phyloP scores from a whole-genome alignment of 2,797 vertebrate genomes.

The Tauraco hartlaubi region DNA sequence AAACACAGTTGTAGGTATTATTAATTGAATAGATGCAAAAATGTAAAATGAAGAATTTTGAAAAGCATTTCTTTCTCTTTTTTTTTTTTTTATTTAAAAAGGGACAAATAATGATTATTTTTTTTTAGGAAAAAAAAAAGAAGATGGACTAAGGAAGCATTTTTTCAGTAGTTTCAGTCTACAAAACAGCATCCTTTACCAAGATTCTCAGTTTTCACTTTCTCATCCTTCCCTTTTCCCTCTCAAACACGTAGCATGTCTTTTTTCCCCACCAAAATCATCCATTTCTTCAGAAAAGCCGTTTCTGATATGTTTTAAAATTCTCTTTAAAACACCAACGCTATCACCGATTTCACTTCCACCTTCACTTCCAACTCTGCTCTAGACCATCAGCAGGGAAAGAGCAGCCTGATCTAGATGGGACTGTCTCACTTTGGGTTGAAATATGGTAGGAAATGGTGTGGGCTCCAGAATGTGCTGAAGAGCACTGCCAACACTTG shows the following conservation, averaged over 20 bases:
- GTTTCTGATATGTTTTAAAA: neutral
- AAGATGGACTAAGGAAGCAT: neutral
- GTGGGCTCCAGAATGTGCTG: neutral
- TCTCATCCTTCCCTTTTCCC: neutral
- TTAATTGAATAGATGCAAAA: neutral
- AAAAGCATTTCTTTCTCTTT: neutral
- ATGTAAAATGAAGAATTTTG: neutral
- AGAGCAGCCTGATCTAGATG: neutral
- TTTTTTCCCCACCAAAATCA: neutral
- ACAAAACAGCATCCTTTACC: neutral
- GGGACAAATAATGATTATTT: too few relatives aligned
- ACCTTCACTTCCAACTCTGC: neutral
- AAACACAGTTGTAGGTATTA: neutral
- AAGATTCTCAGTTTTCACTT: neutral
- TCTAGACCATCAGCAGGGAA: too few relatives aligned
- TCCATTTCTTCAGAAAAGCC: neutral
- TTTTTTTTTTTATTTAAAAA: neutral
- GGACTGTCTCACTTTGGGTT: neutral
- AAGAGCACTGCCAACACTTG: accelerated
- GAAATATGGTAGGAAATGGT: neutral
- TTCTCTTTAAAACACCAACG: neutral
- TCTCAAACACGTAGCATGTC: neutral
- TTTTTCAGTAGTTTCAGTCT: neutral
- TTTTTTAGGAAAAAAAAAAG: neutral
- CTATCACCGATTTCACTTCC: neutral